phyloP scores from a whole-genome alignment of 2,797 vertebrate genomes.

The Alcedo atthis region DNA sequence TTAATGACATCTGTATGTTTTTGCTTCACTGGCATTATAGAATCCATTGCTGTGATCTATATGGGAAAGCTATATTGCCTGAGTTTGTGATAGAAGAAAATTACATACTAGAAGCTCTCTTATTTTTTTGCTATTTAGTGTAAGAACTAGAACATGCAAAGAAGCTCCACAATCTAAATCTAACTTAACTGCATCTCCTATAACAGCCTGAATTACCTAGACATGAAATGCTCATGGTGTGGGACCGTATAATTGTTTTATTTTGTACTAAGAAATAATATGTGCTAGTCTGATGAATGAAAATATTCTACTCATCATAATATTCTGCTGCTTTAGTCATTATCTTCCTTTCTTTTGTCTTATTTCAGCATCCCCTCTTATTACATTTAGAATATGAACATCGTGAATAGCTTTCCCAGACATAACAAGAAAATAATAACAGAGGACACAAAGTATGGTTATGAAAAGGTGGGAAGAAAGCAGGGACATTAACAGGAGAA shows the following conservation, averaged over 20 bases:
- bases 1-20: slow-evolving; percentile 59
- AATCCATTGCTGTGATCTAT: slow-evolving; percentile 34
- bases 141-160: slow-evolving; percentile 3
- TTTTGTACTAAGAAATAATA: slow-evolving; percentile 32
- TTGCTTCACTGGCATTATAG: slow-evolving; percentile 63
- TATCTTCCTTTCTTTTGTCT: not conserved
- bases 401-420: not conserved
- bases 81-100: slow-evolving; percentile 55
- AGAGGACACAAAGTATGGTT: not conserved
- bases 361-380: not conserved
- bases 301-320: slow-evolving; percentile 29
- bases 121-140: not conserved
- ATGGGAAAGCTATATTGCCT: slow-evolving; percentile 32
- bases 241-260: not conserved
- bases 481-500: not conserved
- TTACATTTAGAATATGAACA: not conserved
- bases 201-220: not conserved
- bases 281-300: not conserved
- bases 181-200: not conserved
- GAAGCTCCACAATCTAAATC: not conserved
- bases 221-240: not conserved
- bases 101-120: slow-evolving; percentile 42
- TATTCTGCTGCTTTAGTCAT: slow-evolving; percentile 36
- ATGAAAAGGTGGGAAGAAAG: not conserved
- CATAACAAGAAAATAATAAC: not conserved